Base-by-base conservation (phyloP, 1,140 invertebrate genomes). In the Panagrolaimus sp. region DNA sequence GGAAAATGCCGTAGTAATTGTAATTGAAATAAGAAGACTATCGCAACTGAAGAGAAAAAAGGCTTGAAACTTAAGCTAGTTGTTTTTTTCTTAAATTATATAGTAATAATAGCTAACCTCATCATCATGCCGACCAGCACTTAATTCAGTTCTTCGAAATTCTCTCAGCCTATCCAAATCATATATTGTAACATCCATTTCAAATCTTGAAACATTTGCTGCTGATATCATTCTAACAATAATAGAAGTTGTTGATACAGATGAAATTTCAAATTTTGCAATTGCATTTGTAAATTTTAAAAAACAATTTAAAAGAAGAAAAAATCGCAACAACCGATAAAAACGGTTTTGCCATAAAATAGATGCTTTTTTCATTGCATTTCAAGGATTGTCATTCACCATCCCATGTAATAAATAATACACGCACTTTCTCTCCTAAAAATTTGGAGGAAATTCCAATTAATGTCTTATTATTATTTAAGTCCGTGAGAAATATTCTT, bases 191-290 rank as follows among this genome's bases (percentile, higher is more conserved):
- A 23, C 51, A 16, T 57, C 27, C 51, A 57, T 57, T 9, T 57
- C 51, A 13, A 23, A 57, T 57, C 51, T 20, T 2, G 51, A 25
- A 9, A 57, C 51, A 57, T 57, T 57, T 13, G 51, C 51, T 20
- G 51, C 51, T 25, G 51, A 57, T 20, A 57, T 57, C 51, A 57
- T 57, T 25, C 51, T 20, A 25, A 57, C 51, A 25, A 57, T 27
- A n/a, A 57, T 57, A 11, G 20, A 25, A 11, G 51, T 25, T 25
- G 51, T 57, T 11, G 51, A 57, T n/a, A 27, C 51, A 2, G 51
- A 57, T 25, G 51, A 25, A 27, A 57, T 8, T 57, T 57, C 51
- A 27, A 57, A 57, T 25, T 27, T 20, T 20, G 51, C 51, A n/a
- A 57, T 57, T n/a, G 14, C 51, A 20, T 11, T 16, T 20, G 51